Base-by-base conservation (phyloP, 2,113 vertebrate species). In the Mugil cephalus region DNA sequence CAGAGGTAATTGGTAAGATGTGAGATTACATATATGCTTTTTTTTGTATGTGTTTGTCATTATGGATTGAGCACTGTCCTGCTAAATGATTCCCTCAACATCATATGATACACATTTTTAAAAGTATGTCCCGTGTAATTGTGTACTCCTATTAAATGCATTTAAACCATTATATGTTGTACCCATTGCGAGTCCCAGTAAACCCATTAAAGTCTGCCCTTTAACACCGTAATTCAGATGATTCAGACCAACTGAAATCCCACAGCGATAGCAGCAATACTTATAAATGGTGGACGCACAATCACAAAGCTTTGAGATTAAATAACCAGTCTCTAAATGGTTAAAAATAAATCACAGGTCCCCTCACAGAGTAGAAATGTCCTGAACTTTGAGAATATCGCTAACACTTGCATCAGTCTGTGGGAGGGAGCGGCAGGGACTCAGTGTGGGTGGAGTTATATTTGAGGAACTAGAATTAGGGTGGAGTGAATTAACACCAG, bases 321-420 rank as follows among this genome's bases (percentile, higher is more conserved):
- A 76, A 50, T 52, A 7, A 47, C 39, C 63, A 4, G 36, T 35
- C 18, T 60, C 7, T 13, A n/a, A 46, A 54, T 21, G 15, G 18
- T 30, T 30, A 30, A 30, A 30, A 5, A 30, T 5, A 30, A 30
- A 5, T 3, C 24, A 18, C 8, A 14, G 1, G 4, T 12, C 36
- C 8, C 8, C n/a, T 18, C 8, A 34, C 13, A 62, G 52, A 53
- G 45, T 12, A 30, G 46, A 21, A 34, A n/a, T 55, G 36, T 56
- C 35, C 40, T 79, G 8, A 52, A 3, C 47, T 53, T 43, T 11
- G 35, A 54, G 14, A n/a, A n/a, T 21, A 19, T 46, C 76, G 61
- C 68, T 69, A 61, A 69, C 59, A 60, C 77, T 81, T 88, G 52
- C 78, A 85, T 90, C 83, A 84, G 69, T 67, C 51, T 66, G 83